A percentile compares a stretch with the other conserved stretches of the same genome.
Evolutionary conservation across 2,888 invertebrate species (phyloP).

Genomic region (Galeruca laticollis): DNA sequence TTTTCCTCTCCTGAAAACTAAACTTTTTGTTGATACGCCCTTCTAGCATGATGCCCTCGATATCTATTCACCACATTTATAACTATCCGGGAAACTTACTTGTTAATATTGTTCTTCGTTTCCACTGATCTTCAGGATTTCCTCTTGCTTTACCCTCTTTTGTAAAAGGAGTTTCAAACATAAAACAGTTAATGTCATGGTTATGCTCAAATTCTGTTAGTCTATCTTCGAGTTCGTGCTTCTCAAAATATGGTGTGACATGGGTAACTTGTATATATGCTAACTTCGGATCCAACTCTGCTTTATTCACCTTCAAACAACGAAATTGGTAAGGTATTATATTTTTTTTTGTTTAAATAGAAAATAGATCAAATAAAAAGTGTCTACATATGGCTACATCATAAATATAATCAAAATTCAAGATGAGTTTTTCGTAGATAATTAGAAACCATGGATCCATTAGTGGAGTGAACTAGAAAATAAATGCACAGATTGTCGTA

Average conservation of each 20-base stretch:
- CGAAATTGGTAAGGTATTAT: not conserved
- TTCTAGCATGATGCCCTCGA: too few species aligned
- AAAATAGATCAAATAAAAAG: too few species aligned
- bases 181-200: slow-evolving; percentile 89
- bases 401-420: too few species aligned
- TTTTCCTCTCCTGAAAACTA: too few species aligned
- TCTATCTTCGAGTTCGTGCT: slow-evolving; percentile 76
- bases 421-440: too few species aligned
- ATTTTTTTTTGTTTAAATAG: slow-evolving; percentile 5
- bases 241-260: slow-evolving; percentile 89
- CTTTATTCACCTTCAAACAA: slow-evolving; percentile 74
- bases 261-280: slow-evolving; percentile 96
- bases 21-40: too few species aligned
- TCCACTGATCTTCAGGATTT: slow-evolving; percentile 90
- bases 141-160: slow-evolving; percentile 83
- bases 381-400: too few species aligned
- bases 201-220: slow-evolving; percentile 90
- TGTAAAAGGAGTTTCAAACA: slow-evolving; percentile 96
- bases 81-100: too few species aligned
- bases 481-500: too few species aligned
- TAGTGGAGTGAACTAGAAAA: too few species aligned
- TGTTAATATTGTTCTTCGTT: slow-evolving; percentile 89
- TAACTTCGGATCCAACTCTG: slow-evolving; percentile 83
- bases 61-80: too few species aligned
- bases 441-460: too few species aligned